These are phyloP conservation scores for Phytoseiulus persimilis DNA, from an alignment of 2,888 invertebrate genomes.

Conservation along the genomic window DNA sequence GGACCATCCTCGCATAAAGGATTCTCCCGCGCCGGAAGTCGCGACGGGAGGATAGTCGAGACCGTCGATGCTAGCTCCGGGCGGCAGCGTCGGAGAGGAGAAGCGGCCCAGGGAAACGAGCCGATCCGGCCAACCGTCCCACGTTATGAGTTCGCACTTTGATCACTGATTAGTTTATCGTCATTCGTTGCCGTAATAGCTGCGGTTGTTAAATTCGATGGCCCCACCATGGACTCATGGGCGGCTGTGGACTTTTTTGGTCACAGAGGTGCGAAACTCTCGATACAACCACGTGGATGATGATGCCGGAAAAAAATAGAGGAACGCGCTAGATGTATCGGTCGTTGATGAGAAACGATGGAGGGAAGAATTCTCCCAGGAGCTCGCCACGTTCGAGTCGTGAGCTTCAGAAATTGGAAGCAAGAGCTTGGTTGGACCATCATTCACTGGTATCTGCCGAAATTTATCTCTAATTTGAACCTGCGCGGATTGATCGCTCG, in stretches of 20 bases:
- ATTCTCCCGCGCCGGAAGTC: too few relatives aligned
- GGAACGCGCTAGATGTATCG: background rate
- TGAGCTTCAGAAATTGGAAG: too few relatives aligned
- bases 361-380: too few relatives aligned
- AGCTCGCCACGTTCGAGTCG: too few relatives aligned
- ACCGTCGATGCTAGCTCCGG: background rate
- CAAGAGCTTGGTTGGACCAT: too few relatives aligned
- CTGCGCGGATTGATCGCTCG: too few relatives aligned
- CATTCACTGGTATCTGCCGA: too few relatives aligned
- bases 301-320: background rate
- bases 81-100: background rate
- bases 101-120: background rate
- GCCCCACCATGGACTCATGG: background rate
- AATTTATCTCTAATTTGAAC: too few relatives aligned
- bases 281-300: background rate
- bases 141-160: background rate
- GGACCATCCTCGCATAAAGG: too few relatives aligned
- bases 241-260: background rate
- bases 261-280: background rate
- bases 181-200: background rate
- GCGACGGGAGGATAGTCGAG: too few relatives aligned
- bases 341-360: background rate
- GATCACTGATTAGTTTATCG: background rate
- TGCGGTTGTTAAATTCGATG: background rate
- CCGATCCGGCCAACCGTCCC: background rate